Percentiles rank a stretch among this genome's conserved stretches.
phyloP scores from a whole-genome alignment of 1,140 invertebrate species.

The Stenopsyche tienmushanensis region DNA sequence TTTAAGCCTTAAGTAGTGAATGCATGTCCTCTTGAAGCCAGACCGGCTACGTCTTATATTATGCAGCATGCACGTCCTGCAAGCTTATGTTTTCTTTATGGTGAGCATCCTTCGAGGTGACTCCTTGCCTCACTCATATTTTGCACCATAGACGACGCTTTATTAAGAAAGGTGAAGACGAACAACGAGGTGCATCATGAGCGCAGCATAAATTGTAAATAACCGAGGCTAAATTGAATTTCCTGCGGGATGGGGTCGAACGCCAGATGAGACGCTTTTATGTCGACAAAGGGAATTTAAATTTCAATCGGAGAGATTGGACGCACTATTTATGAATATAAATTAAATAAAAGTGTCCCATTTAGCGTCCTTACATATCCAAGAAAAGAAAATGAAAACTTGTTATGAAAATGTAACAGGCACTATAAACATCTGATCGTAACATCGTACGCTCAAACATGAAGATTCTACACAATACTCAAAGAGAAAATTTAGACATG shows the following conservation, averaged over 20 bases:
- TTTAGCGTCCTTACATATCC: too few species aligned
- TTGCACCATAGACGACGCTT: conserved; percentile 9
- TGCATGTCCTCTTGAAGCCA: conserved; percentile 36
- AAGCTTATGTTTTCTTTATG: conserved; percentile 37
- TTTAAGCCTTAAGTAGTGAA: conserved; percentile 41
- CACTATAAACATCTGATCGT: too few species aligned
- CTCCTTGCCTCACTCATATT: not conserved
- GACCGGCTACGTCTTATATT: conserved; percentile 23
- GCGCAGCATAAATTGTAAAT: not conserved
- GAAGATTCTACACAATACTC: too few species aligned
- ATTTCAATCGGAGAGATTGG: too few species aligned
- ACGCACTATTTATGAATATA: too few species aligned
- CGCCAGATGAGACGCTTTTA: too few species aligned
- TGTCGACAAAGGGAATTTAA: too few species aligned
- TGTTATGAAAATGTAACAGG: too few species aligned
- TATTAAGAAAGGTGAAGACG: conserved; percentile 13
- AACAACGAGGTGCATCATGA: not conserved
- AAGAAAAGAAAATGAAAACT: too few species aligned
- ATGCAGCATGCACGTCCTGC: conserved; percentile 27
- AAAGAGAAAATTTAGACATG: too few species aligned
- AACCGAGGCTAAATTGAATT: conserved; percentile 1
- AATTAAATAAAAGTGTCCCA: too few species aligned
- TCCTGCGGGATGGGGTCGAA: not conserved
- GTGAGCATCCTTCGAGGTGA: conserved; percentile 9
- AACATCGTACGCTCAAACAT: too few species aligned